Percentiles rank a stretch among this genome's conserved stretches.
Evolutionary conservation across 2,888 invertebrate genomes (phyloP).

Genomic region (Eupelmus urozonus): DNA sequence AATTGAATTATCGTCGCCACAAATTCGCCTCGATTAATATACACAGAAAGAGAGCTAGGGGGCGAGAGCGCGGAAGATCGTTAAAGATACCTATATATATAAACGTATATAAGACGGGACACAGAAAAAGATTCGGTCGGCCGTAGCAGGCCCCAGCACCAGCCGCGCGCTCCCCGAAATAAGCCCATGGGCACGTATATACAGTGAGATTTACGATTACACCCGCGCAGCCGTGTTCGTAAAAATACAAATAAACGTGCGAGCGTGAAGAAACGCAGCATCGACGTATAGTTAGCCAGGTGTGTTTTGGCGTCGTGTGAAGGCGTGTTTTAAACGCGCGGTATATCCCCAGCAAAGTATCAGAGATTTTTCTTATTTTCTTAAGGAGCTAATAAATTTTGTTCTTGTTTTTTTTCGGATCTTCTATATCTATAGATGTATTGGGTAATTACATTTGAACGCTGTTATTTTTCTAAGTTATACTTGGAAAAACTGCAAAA

Average conservation of each 20-base stretch:
- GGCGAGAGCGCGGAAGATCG: conserved; percentile 15
- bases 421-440: no score
- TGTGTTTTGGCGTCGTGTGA: conserved; percentile 45
- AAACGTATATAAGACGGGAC: background rate
- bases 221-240: conserved; percentile 9
- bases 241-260: conserved; percentile 56
- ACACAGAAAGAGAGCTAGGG: no score
- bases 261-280: conserved; percentile 15
- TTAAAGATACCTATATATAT: conserved; percentile 2
- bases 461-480: no score
- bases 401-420: no score
- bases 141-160: conserved; percentile 44
- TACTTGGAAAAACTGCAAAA: no score
- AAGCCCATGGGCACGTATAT: conserved; percentile 41
- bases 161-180: conserved; percentile 40
- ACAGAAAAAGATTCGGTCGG: conserved; percentile 27
- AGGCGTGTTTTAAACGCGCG: conserved; percentile 5
- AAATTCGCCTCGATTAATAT: conserved; percentile 31
- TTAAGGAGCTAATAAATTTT: no score
- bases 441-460: no score
- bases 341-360: conserved; percentile 31
- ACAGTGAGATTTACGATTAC: conserved; percentile 42
- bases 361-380: no score
- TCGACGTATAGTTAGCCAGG: conserved; percentile 49
- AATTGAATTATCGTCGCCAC: conserved; percentile 29